These are phyloP conservation scores for Lota lota DNA, from an alignment of 2,113 vertebrate genomes.

Conservation along the genomic window DNA sequence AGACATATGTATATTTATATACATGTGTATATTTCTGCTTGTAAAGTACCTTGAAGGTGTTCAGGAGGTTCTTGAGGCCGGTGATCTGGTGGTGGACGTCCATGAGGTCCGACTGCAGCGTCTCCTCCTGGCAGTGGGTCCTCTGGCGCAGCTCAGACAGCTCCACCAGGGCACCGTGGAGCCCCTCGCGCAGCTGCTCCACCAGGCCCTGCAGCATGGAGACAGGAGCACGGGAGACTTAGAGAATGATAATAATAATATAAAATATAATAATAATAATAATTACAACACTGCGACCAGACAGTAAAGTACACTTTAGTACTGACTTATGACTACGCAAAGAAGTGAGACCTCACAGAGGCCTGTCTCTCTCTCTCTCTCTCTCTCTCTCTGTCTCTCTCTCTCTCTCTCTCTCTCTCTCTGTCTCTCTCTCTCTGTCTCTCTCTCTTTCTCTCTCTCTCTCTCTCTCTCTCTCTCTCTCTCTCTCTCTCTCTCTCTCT, in stretches of 20 bases:
- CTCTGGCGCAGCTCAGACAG: constrained; percentile 83
- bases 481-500: not conserved
- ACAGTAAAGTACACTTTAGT: too few species aligned
- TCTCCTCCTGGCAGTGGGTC: constrained; percentile 85
- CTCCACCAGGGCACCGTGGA: constrained; percentile 84
- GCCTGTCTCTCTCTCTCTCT: constrained; percentile 18
- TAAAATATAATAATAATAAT: too few species aligned
- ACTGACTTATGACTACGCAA: too few species aligned
- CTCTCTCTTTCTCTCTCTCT: not conserved
- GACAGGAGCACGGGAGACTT: too few species aligned
- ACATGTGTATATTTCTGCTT: too few species aligned
- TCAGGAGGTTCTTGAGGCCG: constrained; percentile 90
- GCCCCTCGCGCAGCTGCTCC: constrained; percentile 87
- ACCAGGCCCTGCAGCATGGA: constrained; percentile 84
- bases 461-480: not conserved
- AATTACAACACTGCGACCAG: too few species aligned
- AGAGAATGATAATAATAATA: too few species aligned
- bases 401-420: not conserved
- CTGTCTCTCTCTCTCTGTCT: not conserved
- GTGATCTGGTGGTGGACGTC: constrained; percentile 91
- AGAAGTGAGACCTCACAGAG: too few species aligned
- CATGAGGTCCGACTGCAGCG: constrained; percentile 82
- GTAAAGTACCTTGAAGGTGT: constrained; percentile 96
- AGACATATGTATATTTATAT: too few species aligned
- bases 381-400: not conserved